Evolutionary conservation across 2,888 invertebrate genomes (phyloP), one percentile per base, ranked within the genome.

Genomic region (Stenolophus ochropezus): DNA sequence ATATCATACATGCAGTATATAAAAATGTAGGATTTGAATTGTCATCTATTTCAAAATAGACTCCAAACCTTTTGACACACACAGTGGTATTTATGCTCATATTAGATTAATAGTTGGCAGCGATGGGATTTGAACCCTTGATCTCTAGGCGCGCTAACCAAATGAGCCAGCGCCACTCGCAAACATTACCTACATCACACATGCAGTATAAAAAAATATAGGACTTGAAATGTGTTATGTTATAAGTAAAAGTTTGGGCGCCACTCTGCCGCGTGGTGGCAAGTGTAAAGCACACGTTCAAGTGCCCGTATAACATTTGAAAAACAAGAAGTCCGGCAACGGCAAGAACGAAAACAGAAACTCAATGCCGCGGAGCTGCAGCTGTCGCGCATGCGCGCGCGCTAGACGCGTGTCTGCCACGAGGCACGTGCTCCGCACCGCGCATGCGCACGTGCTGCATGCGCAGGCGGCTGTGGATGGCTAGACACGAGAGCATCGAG

Each of bases 341-440:
- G n/a, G n/a, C n/a, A n/a, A 11, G 11, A 74, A 74, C 42, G 74
- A 74, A 74, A 74, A 53, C 74, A 69, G 65, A 69, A 69, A 61
- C 14, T 74, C 74, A 74, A 74, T 74, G 74, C 53, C 74, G 74
- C 23, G n/a, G 56, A 20, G 61, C 73, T 74, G 53, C 74, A 51
- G 53, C 74, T 74, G 53, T 74, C 74, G 53, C 74, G 25, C 25
- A 27, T 51, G 53, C 51, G 16, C 16, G 25, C 51, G 74, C 51
- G 20, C 74, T 53, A 74, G 74, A 74, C 74, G 74, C 74, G 74
- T 74, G 74, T 74, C 74, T 49, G 74, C 74, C 49, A 53, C 53
- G 25, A 51, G 53, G 74, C 74, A 74, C 74, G 74, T 74, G 74
- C 74, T 51, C 27, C n/a, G 53, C 53, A 51, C 51, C 74, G 27